These are phyloP conservation scores for Drymodes brunneopygia DNA, from an alignment of 2,113 vertebrate genomes.

Conservation along the genomic window DNA sequence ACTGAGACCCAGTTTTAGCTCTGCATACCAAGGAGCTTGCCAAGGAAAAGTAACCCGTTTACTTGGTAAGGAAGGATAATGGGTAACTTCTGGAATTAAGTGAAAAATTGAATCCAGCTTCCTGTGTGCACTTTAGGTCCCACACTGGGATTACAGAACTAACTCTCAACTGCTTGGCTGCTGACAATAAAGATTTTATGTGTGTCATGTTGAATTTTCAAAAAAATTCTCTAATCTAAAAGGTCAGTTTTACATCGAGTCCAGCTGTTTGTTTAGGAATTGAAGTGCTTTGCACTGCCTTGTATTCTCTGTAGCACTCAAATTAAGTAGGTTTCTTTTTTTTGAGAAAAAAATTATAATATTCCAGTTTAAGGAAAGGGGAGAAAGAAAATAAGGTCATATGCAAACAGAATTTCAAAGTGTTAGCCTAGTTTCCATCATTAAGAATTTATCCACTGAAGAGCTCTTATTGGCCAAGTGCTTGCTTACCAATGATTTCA, in stretches of 20 bases:
- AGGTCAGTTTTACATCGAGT: constrained; percentile 41
- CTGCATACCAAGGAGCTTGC: constrained; percentile 34
- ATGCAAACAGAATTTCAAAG: constrained; percentile 26
- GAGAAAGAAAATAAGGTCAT: constrained; percentile 22
- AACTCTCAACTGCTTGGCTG: constrained; percentile 34
- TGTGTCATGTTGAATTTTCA: constrained; percentile 60
- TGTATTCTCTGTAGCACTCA: not conserved
- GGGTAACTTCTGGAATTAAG: constrained; percentile 63
- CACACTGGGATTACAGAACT: constrained; percentile 45
- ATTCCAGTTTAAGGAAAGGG: not conserved
- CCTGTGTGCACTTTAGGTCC: constrained; percentile 35
- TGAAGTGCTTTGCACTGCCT: constrained; percentile 27
- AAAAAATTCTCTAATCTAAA: constrained; percentile 45
- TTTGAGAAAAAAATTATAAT: constrained; percentile 4
- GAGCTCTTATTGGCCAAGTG: not conserved
- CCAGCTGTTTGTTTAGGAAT: constrained; percentile 58
- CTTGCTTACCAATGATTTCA: constrained; percentile 8
- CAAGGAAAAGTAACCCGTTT: constrained; percentile 52
- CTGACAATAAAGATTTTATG: constrained; percentile 64
- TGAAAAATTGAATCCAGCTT: constrained; percentile 66
- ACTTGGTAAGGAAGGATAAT: constrained; percentile 57
- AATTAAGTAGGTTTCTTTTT: not conserved
- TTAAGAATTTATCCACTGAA: constrained; percentile 40
- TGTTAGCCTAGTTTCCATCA: constrained; percentile 20
- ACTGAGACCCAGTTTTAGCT: constrained; percentile 62